Evolutionary conservation across 1,140 invertebrate species (phyloP), one percentile per base, ranked within the genome.

Genomic region (Antheraea mylitta): DNA sequence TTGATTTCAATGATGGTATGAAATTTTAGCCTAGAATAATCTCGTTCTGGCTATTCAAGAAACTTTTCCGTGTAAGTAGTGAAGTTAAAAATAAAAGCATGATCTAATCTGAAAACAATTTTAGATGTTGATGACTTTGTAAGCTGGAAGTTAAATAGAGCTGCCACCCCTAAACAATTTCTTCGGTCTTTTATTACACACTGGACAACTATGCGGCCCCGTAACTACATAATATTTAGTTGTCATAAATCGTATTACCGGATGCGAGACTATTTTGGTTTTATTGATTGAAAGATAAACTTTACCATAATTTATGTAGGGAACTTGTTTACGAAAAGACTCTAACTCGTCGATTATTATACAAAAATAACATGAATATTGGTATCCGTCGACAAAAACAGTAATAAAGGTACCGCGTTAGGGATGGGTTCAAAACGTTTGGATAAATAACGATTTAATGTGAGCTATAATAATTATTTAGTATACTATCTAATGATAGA

Each of bases 271-370:
- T 82, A 82, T 83, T 83, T 83, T 67, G 65, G 75, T 80, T 81
- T 82, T 79, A 82, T 77, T 80, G 74, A 80, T 82, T 80, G 66
- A 75, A 77, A 73, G 71, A 69, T 80, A 75, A 79, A 79, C 68
- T 69, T 66, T 58, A 69, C 67, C 66, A 67, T 72, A 64, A 74
- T 79, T 79, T 79, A 77, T 75, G 74, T 68, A 65, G 36, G 69
- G n/a, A 67, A 64, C 60, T 59, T 74, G 66, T 76, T 78, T 72
- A 76, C 66, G 58, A 65, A 69, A 72, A 66, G 45, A 48, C 42
- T 71, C 16, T 48, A 71, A 70, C 66, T 62, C 45, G 59, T 72
- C 37, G 48, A 69, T 68, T 66, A 63, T 58, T 68, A 69, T 64
- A 69, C 69, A 64, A 68, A 71, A 78, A 73, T 72, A 70, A 71